Base-by-base conservation (phyloP, 2,888 invertebrate species). In the Exocentrus adspersus region DNA sequence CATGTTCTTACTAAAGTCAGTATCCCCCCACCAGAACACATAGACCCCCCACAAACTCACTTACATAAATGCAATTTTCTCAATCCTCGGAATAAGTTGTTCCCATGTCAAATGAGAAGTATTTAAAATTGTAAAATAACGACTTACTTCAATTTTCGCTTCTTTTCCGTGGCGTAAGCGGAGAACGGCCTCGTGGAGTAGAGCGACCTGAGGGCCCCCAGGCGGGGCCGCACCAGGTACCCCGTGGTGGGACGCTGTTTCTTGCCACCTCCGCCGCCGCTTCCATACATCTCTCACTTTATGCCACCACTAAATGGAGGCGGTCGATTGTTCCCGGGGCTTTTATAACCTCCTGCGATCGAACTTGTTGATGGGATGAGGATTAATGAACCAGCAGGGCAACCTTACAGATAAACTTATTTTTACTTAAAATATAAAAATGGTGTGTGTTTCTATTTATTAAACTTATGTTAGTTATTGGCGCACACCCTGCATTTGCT, bases 111-210 rank as follows among this genome's bases (percentile, higher is more conserved):
- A 7, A 19, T 41, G 10, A 41, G 3, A 2, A 45, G 1, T 20
- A 17, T 20, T 20, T 20, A 20, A 16, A 20, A 10, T 14, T 28
- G 14, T 6, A 21, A n/a, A n/a, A 12, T 12, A 10, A 4, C 14
- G 14, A 78, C 77, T 78, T 76, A 82, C 82, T 79, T 81, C 45
- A 72, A 45, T 70, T 80, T 81, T 65, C 80, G 82, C 60, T 79
- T 77, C 71, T 82, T 82, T 17, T 82, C 82, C 51, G 75, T 73
- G 7, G 74, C 62, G 12, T 74, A 74, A 2, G 77, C 69, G 0
- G 78, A 73, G 16, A 76, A 57, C 1, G 78, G 74, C 59, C 75
- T 75, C 17, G 70, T 72, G 3, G 78, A 71, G 62, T 80, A 81
- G 3, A 79, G 62, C 20, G 72, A 72, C 24, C 77, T 77, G n/a